These are phyloP conservation scores for Gymnodraco acuticeps DNA, from an alignment of 2,797 vertebrate species.

Conservation along the genomic window DNA sequence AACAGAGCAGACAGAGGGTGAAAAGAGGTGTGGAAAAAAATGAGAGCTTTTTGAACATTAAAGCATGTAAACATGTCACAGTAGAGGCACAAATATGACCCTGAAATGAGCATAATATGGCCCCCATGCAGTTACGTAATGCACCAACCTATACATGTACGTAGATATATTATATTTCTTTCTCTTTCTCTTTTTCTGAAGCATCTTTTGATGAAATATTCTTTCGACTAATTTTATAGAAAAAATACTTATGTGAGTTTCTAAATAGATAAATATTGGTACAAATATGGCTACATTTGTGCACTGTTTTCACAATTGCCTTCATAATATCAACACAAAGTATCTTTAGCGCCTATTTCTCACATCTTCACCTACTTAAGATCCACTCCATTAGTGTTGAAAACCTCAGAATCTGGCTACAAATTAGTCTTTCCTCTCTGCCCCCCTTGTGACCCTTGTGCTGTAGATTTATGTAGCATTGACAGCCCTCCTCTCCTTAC, in stretches of 20 bases:
- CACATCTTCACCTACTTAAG: slow-evolving; percentile 7
- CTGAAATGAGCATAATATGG: no score
- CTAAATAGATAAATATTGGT: not conserved
- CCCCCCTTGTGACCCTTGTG: slow-evolving; percentile 45
- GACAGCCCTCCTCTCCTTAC: slow-evolving; percentile 56
- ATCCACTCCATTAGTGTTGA: slow-evolving; percentile 33
- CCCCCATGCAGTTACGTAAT: no score
- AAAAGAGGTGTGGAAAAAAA: no score
- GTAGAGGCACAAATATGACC: no score
- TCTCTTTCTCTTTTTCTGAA: not conserved
- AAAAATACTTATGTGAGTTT: not conserved
- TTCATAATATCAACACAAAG: slow-evolving; percentile 4
- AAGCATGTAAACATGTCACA: no score
- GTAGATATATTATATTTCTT: no score
- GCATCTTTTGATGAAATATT: not conserved
- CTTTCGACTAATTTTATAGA: not conserved
- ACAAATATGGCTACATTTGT: not conserved
- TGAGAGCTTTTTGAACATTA: no score
- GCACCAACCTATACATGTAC: no score
- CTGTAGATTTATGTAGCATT: slow-evolving; percentile 59
- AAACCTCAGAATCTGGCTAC: slow-evolving; percentile 36
- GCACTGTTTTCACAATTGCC: not conserved
- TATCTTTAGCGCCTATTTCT: not conserved
- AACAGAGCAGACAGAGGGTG: no score
- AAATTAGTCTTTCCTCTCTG: slow-evolving; percentile 43